Percentiles rank a stretch among this genome's conserved stretches.
These are phyloP conservation scores for Sinonovacula constricta DNA, from an alignment of 1,140 invertebrate species.

Conservation along the genomic window DNA sequence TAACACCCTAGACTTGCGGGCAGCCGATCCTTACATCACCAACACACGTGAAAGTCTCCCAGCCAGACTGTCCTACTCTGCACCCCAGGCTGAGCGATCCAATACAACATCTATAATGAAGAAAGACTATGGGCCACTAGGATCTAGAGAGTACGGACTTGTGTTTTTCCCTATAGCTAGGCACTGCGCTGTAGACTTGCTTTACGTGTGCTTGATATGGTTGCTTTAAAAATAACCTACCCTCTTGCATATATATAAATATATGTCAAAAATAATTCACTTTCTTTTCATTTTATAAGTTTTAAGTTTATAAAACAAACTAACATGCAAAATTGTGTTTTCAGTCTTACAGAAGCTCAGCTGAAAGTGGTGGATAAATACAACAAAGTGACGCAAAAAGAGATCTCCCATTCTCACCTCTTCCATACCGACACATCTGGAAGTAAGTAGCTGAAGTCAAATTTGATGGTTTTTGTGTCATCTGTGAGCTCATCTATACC, in stretches of 20 bases:
- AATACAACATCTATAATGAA: constrained; percentile 65
- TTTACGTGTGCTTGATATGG: no score
- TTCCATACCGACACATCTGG: constrained; percentile 69
- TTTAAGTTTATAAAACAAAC: no score
- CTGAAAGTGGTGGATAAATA: constrained; percentile 56
- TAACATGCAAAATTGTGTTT: no score
- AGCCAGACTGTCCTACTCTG: constrained; percentile 49
- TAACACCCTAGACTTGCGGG: constrained; percentile 60
- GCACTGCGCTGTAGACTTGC: no score
- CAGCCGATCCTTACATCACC: constrained; percentile 57
- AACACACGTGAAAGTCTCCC: constrained; percentile 57
- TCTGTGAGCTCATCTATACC: no score
- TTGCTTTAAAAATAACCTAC: no score
- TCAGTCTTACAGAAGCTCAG: constrained; percentile 59
- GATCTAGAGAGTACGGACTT: no score
- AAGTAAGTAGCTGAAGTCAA: constrained; percentile 49
- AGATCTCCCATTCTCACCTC: constrained; percentile 59
- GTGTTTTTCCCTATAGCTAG: no score
- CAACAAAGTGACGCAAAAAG: constrained; percentile 54
- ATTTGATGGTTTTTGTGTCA: no score
- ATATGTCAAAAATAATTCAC: no score
- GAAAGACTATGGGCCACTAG: constrained; percentile 58
- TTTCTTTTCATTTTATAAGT: no score
- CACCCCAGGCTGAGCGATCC: constrained; percentile 35
- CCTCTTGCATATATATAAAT: no score